Evolutionary conservation across 2,113 vertebrate species (phyloP), one percentile per base, ranked within the genome.

Genomic region (Fulica atra): DNA sequence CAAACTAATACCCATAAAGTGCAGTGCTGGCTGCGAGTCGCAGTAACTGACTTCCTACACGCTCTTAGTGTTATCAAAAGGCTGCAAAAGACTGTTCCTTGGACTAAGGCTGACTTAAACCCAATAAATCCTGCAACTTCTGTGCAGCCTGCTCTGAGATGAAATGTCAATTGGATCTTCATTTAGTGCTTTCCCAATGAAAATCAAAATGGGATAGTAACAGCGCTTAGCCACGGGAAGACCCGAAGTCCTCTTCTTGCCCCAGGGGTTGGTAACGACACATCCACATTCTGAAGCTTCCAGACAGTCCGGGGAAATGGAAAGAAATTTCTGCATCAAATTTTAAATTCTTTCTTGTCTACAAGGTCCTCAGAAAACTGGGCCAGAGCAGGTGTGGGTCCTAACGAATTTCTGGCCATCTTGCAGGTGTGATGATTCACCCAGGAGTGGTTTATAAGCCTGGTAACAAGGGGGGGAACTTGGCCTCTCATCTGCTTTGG

Each of bases 1-100:
- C 31, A 68, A 93, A 73, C 83, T 60, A 88, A 84, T 96, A 93
- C 90, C 36, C 68, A 54, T n/a, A 35, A 81, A 91, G 83, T 78
- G 82, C 80, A 83, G 51, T 28, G 35, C 48, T 94, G 86, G 86
- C 89, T 1, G 35, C 35, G 91, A 88, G 76, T 92, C 68, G 31
- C 3, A 26, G 78, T 59, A 81, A 74, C 64, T 28, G 76, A 51
- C 38, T 88, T 51, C 64, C n/a, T 71, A 21, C 78, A 50, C 36
- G 77, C 80, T 89, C 51, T 88, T 60, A 56, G 38, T 21, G 64
- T 7, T 73, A 77, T 21, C 56, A 59, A 33, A 57, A 73, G 54
- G 6, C 63, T 36, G 40, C 9, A 54, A 61, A 60, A 38, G 44
- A 20, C 31, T 42, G 9, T 6, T 18, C 76, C 72, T 78, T 36